Conservation (phyloP, 2,797 vertebrate genomes). For the Gymnothorax javanicus region DNA sequence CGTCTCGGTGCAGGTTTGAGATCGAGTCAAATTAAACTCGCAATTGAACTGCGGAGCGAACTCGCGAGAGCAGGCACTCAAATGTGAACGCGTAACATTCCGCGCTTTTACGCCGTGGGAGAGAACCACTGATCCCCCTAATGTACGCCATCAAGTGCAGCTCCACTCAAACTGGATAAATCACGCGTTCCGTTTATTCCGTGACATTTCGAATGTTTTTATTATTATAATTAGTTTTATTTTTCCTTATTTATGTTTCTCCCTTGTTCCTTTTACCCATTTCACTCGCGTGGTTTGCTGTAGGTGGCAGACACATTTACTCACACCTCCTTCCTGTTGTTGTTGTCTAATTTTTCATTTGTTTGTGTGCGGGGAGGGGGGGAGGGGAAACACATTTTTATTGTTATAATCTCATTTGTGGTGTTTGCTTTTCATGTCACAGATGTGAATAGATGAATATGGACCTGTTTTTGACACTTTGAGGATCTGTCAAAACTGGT, state of each 20-base stretch:
- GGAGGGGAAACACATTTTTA: no score
- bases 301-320: not conserved
- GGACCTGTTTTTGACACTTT: not conserved
- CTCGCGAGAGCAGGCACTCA: not conserved
- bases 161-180: not conserved
- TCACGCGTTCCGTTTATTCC: not conserved
- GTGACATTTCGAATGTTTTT: not conserved
- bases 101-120: not conserved
- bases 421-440: not conserved
- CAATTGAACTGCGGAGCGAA: not conserved
- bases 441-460: not conserved
- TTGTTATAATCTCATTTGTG: not conserved
- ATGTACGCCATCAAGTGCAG: not conserved
- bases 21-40: not conserved
- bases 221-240: not conserved
- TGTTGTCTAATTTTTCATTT: no score
- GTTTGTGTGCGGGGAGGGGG: no score
- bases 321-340: not conserved
- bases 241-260: not conserved
- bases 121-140: not conserved
- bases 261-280: not conserved
- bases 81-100: not conserved
- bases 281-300: not conserved
- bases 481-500: not conserved
- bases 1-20: not conserved